Conservation (phyloP, 35 echinoderm and acorn worm genomes). For the Apostichopus japonicus region DNA sequence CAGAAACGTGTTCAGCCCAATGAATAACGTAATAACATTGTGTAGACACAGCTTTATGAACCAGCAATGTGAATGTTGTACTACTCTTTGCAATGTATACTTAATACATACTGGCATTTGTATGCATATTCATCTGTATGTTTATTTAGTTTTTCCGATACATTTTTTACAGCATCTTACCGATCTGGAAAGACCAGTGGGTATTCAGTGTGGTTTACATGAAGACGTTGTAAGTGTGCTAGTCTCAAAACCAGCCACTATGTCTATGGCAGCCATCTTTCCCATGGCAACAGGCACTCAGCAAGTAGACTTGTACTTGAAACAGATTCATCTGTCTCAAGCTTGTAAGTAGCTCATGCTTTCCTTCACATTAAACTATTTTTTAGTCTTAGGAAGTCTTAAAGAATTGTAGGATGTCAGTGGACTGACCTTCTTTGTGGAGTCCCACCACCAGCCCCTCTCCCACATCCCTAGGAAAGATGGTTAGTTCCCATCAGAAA, state of each 20-base stretch:
- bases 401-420: too few species aligned
- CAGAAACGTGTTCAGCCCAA: too few species aligned
- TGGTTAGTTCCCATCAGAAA: too few species aligned
- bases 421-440: too few species aligned
- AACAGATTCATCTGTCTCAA: not conserved
- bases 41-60: too few species aligned
- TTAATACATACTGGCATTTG: too few species aligned
- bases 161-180: not conserved
- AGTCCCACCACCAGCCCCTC: too few species aligned
- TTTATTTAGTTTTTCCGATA: not conserved
- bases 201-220: not conserved
- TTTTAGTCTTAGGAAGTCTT: too few species aligned
- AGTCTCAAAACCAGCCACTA: slow-evolving; percentile 39
- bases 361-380: not conserved
- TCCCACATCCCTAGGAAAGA: too few species aligned
- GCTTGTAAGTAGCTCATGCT: not conserved
- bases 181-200: slow-evolving; percentile 33
- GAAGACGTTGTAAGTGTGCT: not conserved
- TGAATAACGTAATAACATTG: too few species aligned
- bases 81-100: too few species aligned
- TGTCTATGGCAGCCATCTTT: not conserved
- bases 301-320: slow-evolving; percentile 26
- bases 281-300: not conserved
- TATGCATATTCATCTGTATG: not conserved
- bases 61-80: too few species aligned